phyloP scores from a whole-genome alignment of 2,113 vertebrate genomes.

The Trichomycterus rosablanca region DNA sequence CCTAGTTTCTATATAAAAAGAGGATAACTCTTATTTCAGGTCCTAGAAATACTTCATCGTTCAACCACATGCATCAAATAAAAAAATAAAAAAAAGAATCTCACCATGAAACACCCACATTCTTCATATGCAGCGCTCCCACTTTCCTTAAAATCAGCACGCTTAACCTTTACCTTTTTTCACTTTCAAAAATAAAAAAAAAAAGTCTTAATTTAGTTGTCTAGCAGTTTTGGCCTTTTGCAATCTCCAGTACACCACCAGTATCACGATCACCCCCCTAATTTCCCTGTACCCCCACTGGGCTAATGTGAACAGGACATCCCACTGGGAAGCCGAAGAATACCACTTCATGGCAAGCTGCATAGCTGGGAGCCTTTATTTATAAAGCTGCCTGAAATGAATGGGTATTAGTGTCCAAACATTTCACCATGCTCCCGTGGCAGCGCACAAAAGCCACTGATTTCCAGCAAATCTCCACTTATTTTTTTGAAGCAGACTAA shows the following conservation, averaged over 20 bases:
- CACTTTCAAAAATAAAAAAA: conserved; percentile 99
- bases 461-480: conserved; percentile 99
- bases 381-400: conserved; percentile 98
- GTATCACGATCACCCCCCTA: not conserved
- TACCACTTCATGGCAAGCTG: conserved; percentile 98
- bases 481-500: conserved; percentile 93
- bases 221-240: conserved; percentile 94
- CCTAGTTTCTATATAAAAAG: not conserved
- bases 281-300: conserved; percentile 73
- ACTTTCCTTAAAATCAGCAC: too few relatives aligned
- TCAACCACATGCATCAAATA: conserved; percentile 39
- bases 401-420: conserved; percentile 99
- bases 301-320: conserved; percentile 98
- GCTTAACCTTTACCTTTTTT: too few relatives aligned
- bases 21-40: conserved; percentile 15
- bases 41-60: conserved; percentile 53
- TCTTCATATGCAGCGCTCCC: conserved; percentile 37
- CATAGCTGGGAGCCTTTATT: conserved; percentile 99
- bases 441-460: conserved; percentile 99
- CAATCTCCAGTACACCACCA: conserved; percentile 16
- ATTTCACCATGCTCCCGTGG: conserved; percentile 99
- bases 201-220: conserved; percentile 99
- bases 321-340: conserved; percentile 97
- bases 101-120: conserved; percentile 39
- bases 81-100: conserved; percentile 2